Evolutionary conservation across 1,140 invertebrate genomes (phyloP).

Genomic region (Zelostemma sp.): DNA sequence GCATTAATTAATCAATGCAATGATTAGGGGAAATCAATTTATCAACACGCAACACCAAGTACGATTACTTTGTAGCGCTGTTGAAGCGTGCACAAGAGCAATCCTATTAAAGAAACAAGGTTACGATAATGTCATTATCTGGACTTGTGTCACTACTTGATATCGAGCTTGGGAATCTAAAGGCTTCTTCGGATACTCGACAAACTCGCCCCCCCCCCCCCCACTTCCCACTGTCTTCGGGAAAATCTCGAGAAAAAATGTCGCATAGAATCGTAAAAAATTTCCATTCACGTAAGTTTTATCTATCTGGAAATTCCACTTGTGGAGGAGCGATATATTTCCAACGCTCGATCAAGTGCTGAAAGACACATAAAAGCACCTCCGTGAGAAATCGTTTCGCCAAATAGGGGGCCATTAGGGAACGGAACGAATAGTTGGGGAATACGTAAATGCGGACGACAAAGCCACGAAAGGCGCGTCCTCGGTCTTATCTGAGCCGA

Average conservation of each 20-base stretch:
- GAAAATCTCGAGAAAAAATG: too few relatives aligned
- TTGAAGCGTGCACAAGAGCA: slow-evolving; percentile 26
- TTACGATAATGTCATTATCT: slow-evolving; percentile 59
- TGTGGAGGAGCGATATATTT: not conserved
- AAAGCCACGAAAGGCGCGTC: not conserved
- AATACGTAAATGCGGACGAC: not conserved
- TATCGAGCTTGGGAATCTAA: slow-evolving; percentile 42
- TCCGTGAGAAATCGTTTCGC: not conserved
- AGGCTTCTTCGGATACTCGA: slow-evolving; percentile 21
- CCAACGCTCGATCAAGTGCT: not conserved
- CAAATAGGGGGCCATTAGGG: not conserved
- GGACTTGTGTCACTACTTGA: slow-evolving; percentile 51
- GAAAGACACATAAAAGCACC: not conserved
- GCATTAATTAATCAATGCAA: too few relatives aligned
- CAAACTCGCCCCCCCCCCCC: too few relatives aligned
- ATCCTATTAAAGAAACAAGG: slow-evolving; percentile 59
- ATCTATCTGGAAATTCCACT: too few relatives aligned
- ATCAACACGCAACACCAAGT: too few relatives aligned
- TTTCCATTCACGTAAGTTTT: too few relatives aligned
- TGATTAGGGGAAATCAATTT: too few relatives aligned
- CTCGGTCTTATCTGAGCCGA: not conserved
- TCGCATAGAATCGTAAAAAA: too few relatives aligned
- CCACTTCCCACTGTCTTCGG: too few relatives aligned
- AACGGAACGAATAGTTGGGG: not conserved
- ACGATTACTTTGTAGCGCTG: not conserved